Base-by-base conservation (phyloP, 2,888 invertebrate species). In the Diplazon laetatorius region DNA sequence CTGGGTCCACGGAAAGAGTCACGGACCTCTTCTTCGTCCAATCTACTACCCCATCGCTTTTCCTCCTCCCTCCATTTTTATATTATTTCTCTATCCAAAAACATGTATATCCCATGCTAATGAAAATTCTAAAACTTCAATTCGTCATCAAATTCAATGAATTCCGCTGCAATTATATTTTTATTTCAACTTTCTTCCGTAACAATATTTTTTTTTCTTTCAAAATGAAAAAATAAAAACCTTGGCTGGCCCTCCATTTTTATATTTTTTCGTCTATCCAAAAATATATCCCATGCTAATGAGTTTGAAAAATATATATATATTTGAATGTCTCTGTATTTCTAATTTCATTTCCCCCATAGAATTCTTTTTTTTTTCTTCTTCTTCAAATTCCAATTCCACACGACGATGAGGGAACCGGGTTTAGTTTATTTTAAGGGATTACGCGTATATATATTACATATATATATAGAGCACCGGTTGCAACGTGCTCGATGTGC, bases 11-110 rank as follows among this genome's bases (percentile, higher is more conserved):
- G 4, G 55, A 55, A 68, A n/a, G 68, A 55, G 55, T 68, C 68
- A 55, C 42, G 68, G 55, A 68, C 68, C 68, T 68, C 68, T 30
- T 30, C 68, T 30, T 30, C 68, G 55, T 1, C 44, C 12, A 39
- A 14, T 18, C 18, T 8, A 37, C 18, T n/a, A 6, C 37, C 18
- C 63, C 37, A 42, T 5, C 22, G 52, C 22, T 44, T 65, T 20
- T 37, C 18, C 25, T 39, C 42, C 9, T n/a, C 25, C 3, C 20
- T 20, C 12, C 35, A n/a, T 6, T 30, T 14, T 59, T 30, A 0
- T 20, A 37, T n/a, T 50, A 18, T 22, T 22, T 6, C 12, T 42
- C 14, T 39, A 10, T 12, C 18, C 14, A 37, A 22, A 66, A 66
- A 52, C n/a, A n/a, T n/a, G n/a, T n/a, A n/a, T 66, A 52, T 20